Percentiles rank a stretch among this genome's conserved stretches.
Conservation (phyloP, 2,888 invertebrate genomes). For the Portevinia maculata region DNA sequence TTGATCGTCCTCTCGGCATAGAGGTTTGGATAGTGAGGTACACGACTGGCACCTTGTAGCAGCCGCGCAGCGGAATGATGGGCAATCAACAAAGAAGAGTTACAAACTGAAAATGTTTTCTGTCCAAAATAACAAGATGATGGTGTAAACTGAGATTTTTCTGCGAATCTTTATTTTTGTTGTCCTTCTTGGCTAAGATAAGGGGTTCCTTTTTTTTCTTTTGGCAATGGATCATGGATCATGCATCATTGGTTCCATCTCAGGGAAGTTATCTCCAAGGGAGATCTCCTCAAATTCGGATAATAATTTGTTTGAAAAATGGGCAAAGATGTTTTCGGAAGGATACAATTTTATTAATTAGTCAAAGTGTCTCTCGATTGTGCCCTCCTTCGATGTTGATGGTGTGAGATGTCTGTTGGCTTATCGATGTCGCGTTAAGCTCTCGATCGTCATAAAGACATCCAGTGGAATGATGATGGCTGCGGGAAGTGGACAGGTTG, state of each 20-base stretch:
- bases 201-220: conserved; percentile 12
- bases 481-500: conserved; percentile 42
- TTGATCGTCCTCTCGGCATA: conserved; percentile 19
- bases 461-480: conserved; percentile 39
- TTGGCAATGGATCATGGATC: conserved; percentile 63
- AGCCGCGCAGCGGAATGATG: conserved; percentile 40
- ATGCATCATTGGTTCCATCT: conserved; percentile 57
- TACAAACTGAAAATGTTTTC: conserved; percentile 70
- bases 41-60: conserved; percentile 67
- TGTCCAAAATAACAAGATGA: conserved; percentile 71
- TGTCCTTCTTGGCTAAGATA: background rate
- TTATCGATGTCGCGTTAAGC: conserved; percentile 59
- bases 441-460: conserved; percentile 58
- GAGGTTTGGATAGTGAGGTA: conserved; percentile 21
- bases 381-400: conserved; percentile 27
- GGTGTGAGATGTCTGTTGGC: conserved; percentile 51
- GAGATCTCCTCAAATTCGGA: conserved; percentile 68
- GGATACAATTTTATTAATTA: conserved; percentile 73
- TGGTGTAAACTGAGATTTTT: conserved; percentile 71
- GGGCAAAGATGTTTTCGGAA: conserved; percentile 59
- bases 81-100: conserved; percentile 53
- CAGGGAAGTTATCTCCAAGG: conserved; percentile 42
- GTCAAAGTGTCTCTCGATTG: conserved; percentile 55
- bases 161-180: conserved; percentile 15
- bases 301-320: conserved; percentile 74